These are phyloP conservation scores for Atherinosoma microstoma DNA, from an alignment of 2,797 vertebrate species.

Conservation along the genomic window DNA sequence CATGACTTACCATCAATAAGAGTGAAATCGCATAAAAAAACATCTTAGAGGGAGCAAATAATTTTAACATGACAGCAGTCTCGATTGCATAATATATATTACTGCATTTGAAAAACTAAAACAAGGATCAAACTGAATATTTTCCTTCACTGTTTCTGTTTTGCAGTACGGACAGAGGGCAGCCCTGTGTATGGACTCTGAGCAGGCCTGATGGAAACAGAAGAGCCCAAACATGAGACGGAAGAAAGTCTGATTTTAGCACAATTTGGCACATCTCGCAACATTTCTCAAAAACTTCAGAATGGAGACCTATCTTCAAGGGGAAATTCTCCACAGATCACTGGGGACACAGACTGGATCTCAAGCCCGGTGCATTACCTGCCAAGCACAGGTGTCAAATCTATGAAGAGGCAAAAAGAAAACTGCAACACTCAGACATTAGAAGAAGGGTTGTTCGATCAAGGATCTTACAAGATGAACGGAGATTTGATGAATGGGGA, in stretches of 20 bases:
- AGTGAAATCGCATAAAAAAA: not conserved
- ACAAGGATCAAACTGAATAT: slow-evolving; percentile 17
- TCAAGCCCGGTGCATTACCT: slow-evolving; percentile 74
- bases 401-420: slow-evolving; percentile 85
- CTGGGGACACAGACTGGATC: slow-evolving; percentile 86
- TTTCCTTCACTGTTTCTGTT: slow-evolving; percentile 49
- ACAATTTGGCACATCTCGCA: slow-evolving; percentile 85
- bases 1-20: not conserved
- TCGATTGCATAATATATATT: not conserved
- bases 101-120: not conserved
- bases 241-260: slow-evolving; percentile 92
- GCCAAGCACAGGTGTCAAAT: slow-evolving; percentile 75
- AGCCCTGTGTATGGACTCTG: slow-evolving; percentile 96
- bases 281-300: slow-evolving; percentile 85
- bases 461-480: slow-evolving; percentile 87
- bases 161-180: slow-evolving; percentile 89
- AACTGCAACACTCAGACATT: slow-evolving; percentile 81
- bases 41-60: not conserved
- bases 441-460: slow-evolving; percentile 82
- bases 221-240: slow-evolving; percentile 92
- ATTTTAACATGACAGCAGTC: not conserved
- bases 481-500: slow-evolving; percentile 92
- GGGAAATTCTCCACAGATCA: slow-evolving; percentile 82
- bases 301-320: slow-evolving; percentile 89
- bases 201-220: slow-evolving; percentile 99